Evolutionary conservation across 1,140 invertebrate genomes (phyloP).

Genomic region (Meloidogyne floridensis): DNA sequence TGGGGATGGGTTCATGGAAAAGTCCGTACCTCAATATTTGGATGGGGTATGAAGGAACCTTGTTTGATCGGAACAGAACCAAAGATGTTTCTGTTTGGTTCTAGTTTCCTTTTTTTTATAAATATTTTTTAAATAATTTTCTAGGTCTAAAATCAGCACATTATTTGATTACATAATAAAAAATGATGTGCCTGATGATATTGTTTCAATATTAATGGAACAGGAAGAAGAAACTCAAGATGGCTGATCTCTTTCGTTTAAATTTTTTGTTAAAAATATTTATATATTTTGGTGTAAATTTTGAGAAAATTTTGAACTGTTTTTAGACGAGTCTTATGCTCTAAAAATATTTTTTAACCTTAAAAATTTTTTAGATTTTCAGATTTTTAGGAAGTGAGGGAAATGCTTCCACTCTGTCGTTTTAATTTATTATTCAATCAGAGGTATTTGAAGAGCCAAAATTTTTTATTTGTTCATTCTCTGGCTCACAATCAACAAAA

Average conservation of each 20-base stretch:
- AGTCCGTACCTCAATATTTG: no score
- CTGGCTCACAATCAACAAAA: background rate
- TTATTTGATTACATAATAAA: slow-evolving; percentile 18
- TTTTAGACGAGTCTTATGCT: background rate
- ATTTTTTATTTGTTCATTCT: background rate
- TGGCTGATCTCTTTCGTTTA: slow-evolving; percentile 14
- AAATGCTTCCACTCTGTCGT: background rate
- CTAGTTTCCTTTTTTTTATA: no score
- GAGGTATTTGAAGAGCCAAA: background rate
- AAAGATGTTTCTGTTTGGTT: no score
- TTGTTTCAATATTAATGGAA: slow-evolving; percentile 25
- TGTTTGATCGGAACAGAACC: no score
- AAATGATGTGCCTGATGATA: slow-evolving; percentile 23
- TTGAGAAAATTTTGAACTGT: background rate
- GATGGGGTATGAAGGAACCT: no score
- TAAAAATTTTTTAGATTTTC: no score
- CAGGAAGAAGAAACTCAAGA: background rate
- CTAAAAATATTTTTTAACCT: background rate
- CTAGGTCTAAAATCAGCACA: slow-evolving; percentile 3
- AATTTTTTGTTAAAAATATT: background rate
- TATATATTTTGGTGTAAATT: slow-evolving; percentile 4
- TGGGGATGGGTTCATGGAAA: no score
- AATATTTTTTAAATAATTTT: background rate
- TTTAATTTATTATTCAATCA: slow-evolving; percentile 1
- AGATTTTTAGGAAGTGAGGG: no score